phyloP scores from a whole-genome alignment of 2,797 vertebrate species.

The Phoxinus dragarum region DNA sequence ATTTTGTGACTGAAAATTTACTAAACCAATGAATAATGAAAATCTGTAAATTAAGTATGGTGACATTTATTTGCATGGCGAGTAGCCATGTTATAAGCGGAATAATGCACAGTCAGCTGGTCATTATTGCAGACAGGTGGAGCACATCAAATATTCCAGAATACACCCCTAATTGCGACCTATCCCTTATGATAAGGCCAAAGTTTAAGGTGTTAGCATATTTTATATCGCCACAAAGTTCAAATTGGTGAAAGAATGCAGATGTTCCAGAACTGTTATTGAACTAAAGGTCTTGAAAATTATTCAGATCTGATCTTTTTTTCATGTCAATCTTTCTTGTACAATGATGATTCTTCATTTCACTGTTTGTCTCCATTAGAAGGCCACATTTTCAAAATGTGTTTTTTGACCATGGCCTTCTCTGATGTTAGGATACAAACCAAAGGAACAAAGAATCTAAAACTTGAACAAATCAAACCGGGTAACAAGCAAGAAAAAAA shows the following conservation, averaged over 20 bases:
- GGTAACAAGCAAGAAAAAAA: neutral
- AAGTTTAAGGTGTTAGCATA: neutral
- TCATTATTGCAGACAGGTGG: too few relatives aligned
- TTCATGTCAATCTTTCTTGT: neutral
- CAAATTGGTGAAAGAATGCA: neutral
- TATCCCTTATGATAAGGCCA: neutral
- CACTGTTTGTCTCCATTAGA: neutral
- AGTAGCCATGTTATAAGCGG: too few relatives aligned
- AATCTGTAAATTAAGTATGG: too few relatives aligned
- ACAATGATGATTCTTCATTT: neutral
- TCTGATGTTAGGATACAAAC: constrained; percentile 17
- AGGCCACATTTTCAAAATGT: neutral
- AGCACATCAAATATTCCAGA: neutral
- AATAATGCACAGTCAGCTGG: too few relatives aligned
- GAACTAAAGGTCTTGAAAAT: neutral
- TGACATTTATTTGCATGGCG: too few relatives aligned
- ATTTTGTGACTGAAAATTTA: too few relatives aligned
- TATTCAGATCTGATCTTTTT: neutral
- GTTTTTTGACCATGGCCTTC: neutral
- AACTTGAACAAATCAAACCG: constrained; percentile 45
- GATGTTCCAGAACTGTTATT: neutral
- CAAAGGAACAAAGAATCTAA: constrained; percentile 46
- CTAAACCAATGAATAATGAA: too few relatives aligned
- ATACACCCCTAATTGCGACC: neutral
- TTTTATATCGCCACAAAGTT: neutral